Base-by-base conservation (phyloP, 2,113 vertebrate genomes). In the Cinclus cinclus region DNA sequence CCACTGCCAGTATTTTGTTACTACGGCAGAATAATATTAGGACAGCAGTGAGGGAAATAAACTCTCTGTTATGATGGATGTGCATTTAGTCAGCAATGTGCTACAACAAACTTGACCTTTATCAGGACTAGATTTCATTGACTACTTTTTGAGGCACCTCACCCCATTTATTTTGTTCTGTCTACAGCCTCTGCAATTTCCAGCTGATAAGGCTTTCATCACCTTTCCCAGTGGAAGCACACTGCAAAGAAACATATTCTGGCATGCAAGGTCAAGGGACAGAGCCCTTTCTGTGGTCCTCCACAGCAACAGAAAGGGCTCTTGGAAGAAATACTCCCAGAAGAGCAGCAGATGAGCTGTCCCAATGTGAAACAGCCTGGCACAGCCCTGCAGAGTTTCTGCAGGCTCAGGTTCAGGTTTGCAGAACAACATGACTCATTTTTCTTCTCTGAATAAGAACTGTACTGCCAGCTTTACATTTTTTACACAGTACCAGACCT, bases 41-140 rank as follows among this genome's bases (percentile, higher is more conserved):
- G 44, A 87, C 27, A 87, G 47, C 1, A 4, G 85, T 4, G 18
- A 87, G 67, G 67, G 91, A 95, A 85, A 87, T 20, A 73, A 77
- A 77, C 22, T 37, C 73, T 70, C 20, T 60, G 42, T 35, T 83
- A 28, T 70, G 63, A 87, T 30, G 82, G 63, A 91, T 90, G 35
- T 67, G 55, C 59, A 49, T 71, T 87, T 69, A 87, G 74, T 58
- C 70, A 88, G 78, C 69, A 88, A 78, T 0, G 0, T 77, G 42
- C 84, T 74, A 62, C 62, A 94, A 89, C 60, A 76, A 87, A 85
- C 56, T 18, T 58, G 67, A 85, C 82, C 74, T 94, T 91, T 80
- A 78, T 12, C 2, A 10, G 58, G n/a, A 87, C 59, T 50, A 53
- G 33, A 79, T 88, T 91, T 95, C 46, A 89, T 42, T 42, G 63